Percentiles rank a stretch among this genome's conserved stretches.
Evolutionary conservation across 2,797 vertebrate species (phyloP).

Genomic region (Eptatretus atami): DNA sequence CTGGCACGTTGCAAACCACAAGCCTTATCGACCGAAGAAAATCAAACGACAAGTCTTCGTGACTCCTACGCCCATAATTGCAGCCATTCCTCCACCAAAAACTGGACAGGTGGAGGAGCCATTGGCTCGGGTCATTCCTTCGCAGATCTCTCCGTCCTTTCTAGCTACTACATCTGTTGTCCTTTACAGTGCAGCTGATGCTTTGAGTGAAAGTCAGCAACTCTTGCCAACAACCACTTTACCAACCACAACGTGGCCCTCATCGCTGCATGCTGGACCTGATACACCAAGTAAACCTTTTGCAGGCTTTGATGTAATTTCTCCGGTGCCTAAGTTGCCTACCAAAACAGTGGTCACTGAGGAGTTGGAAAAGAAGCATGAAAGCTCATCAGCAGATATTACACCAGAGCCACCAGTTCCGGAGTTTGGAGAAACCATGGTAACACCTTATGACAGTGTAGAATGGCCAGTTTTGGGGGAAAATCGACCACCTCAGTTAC

Average conservation of each 20-base stretch:
- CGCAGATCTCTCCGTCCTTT: conserved; percentile 58
- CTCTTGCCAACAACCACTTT: conserved; percentile 45
- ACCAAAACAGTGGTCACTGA: too few species aligned
- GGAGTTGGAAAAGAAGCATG: too few species aligned
- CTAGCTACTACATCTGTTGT: conserved; percentile 36
- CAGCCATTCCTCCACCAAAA: conserved; percentile 41
- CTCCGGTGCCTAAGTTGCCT: too few species aligned
- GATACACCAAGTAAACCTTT: too few species aligned
- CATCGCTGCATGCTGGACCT: background rate
- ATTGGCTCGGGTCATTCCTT: conserved; percentile 41
- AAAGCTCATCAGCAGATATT: too few species aligned
- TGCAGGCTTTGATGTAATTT: too few species aligned
- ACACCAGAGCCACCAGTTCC: too few species aligned
- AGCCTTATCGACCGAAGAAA: background rate
- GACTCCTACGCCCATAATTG: conserved; percentile 34
- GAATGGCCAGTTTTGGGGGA: conserved; percentile 25
- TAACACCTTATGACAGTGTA: too few species aligned
- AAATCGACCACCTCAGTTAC: conserved; percentile 38
- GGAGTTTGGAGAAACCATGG: too few species aligned
- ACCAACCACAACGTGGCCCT: conserved; percentile 28
- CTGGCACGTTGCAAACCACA: conserved; percentile 1
- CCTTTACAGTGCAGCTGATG: conserved; percentile 16
- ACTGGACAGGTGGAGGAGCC: conserved; percentile 38
- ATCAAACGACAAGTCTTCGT: background rate
- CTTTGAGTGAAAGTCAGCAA: conserved; percentile 48